These are phyloP conservation scores for Yponomeuta sedellus DNA, from an alignment of 2,888 invertebrate genomes.

Conservation along the genomic window DNA sequence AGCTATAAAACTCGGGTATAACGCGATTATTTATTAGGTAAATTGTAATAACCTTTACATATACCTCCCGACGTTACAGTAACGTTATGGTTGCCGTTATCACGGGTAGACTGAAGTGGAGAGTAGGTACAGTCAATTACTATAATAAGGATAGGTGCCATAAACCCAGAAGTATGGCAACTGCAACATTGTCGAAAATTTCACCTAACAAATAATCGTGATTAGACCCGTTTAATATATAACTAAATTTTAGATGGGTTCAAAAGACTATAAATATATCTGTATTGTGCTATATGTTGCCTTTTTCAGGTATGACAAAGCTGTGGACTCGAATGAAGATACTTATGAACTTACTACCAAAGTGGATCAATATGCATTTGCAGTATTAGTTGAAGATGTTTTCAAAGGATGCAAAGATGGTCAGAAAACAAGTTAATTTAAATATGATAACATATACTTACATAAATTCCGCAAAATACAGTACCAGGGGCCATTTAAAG, in stretches of 20 bases:
- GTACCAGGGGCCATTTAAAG: too few species aligned
- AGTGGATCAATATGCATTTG: slow-evolving; percentile 88
- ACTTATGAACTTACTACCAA: slow-evolving; percentile 70
- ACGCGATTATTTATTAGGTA: too few species aligned
- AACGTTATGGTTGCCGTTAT: too few species aligned
- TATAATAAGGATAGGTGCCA: too few species aligned
- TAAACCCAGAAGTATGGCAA: too few species aligned
- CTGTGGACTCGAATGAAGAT: slow-evolving; percentile 83
- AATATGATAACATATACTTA: background rate
- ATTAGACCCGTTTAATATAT: slow-evolving; percentile 21
- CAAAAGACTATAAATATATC: background rate
- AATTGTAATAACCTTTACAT: too few species aligned
- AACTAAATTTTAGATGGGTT: background rate
- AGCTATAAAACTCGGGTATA: too few species aligned
- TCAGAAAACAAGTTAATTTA: slow-evolving; percentile 31
- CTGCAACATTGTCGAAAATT: too few species aligned
- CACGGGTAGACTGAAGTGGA: too few species aligned
- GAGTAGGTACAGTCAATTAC: too few species aligned
- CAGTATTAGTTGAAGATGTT: slow-evolving; percentile 84
- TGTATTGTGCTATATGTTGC: background rate
- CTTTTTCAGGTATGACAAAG: slow-evolving; percentile 79
- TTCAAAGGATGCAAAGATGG: slow-evolving; percentile 78
- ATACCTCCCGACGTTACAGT: too few species aligned
- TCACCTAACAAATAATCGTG: too few species aligned
- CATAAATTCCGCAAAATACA: background rate